phyloP scores from a whole-genome alignment of 1,140 invertebrate species.

The Danaus melanippus region DNA sequence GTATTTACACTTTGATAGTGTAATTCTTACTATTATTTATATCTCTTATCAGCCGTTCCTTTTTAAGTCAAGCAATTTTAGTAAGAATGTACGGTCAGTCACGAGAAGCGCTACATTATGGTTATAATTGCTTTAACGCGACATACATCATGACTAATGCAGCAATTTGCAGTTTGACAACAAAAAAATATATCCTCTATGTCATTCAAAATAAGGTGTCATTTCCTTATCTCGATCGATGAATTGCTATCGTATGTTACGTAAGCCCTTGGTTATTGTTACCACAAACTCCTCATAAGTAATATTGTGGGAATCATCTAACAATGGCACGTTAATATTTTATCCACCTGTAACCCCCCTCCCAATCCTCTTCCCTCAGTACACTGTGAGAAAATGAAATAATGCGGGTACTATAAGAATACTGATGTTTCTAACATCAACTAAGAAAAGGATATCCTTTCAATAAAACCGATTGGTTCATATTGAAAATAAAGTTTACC shows the following conservation, averaged over 20 bases:
- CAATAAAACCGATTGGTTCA: too few relatives aligned
- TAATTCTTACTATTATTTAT: too few relatives aligned
- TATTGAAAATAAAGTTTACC: too few relatives aligned
- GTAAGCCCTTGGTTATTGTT: conserved; percentile 23
- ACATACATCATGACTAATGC: conserved; percentile 13
- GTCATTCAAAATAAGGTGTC: background rate
- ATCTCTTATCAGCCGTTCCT: too few relatives aligned
- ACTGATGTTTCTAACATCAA: conserved; percentile 6
- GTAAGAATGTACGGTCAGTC: too few relatives aligned
- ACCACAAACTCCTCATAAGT: conserved; percentile 18
- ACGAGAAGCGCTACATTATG: too few relatives aligned
- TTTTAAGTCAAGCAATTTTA: too few relatives aligned
- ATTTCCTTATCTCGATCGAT: conserved; percentile 12
- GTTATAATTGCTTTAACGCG: background rate
- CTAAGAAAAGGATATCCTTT: too few relatives aligned
- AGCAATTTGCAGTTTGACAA: conserved; percentile 7
- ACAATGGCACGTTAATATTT: conserved; percentile 24
- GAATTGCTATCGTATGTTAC: conserved; percentile 19
- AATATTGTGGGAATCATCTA: conserved; percentile 22
- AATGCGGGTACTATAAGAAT: conserved; percentile 3
- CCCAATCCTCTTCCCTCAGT: background rate
- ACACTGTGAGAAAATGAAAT: conserved; percentile 17
- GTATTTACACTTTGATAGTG: too few relatives aligned
- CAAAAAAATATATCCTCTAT: background rate
- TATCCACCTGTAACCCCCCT: conserved; percentile 19